Evolutionary conservation across 2,797 vertebrate species (phyloP).

Genomic region (Salarias fasciatus): DNA sequence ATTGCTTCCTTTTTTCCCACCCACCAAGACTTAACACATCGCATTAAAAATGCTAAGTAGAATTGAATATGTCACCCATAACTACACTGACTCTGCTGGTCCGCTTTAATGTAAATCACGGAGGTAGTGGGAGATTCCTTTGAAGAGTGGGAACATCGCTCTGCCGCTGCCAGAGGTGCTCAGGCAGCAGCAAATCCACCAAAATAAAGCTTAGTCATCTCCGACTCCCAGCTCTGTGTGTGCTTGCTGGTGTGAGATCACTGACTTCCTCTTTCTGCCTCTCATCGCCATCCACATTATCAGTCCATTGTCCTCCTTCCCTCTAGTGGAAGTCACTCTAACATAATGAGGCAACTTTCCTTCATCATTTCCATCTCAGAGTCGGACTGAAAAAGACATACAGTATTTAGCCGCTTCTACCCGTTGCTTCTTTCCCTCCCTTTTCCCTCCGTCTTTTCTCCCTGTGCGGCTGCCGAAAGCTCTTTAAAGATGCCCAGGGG

Average conservation of each 20-base stretch:
- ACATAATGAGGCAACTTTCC: slow-evolving; percentile 40
- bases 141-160: slow-evolving; percentile 60
- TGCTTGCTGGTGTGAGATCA: slow-evolving; percentile 46
- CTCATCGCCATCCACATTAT: slow-evolving; percentile 13
- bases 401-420: slow-evolving; percentile 22
- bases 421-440: slow-evolving; percentile 15
- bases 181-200: slow-evolving; percentile 44
- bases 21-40: slow-evolving; percentile 39
- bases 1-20: slow-evolving; percentile 21
- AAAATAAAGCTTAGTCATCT: slow-evolving; percentile 72
- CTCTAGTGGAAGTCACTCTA: slow-evolving; percentile 27
- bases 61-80: slow-evolving; percentile 60
- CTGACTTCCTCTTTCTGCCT: slow-evolving; percentile 27
- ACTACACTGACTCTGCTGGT: slow-evolving; percentile 55
- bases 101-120: slow-evolving; percentile 65
- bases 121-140: slow-evolving; percentile 50
- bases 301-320: slow-evolving; percentile 16
- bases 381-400: slow-evolving; percentile 38
- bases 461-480: slow-evolving; percentile 68
- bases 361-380: slow-evolving; percentile 21
- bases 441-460: slow-evolving; percentile 15
- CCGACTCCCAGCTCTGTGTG: slow-evolving; percentile 43
- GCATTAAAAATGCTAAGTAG: slow-evolving; percentile 65
- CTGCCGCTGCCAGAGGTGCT: slow-evolving; percentile 52
- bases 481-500: slow-evolving; percentile 75